Conservation (phyloP, 2,113 vertebrate species). For the Phoxinus phoxinus region DNA sequence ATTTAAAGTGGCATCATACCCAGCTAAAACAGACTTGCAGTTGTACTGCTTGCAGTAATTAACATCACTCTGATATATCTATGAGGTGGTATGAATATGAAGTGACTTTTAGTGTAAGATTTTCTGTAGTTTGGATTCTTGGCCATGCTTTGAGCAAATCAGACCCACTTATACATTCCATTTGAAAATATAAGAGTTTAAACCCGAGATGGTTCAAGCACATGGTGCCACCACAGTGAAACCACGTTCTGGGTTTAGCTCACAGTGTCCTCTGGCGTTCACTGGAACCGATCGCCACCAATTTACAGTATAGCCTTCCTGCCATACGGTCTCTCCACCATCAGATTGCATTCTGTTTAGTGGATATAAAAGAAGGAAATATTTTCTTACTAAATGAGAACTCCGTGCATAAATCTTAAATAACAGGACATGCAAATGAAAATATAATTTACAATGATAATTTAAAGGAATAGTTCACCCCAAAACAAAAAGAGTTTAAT, state of each 20-base stretch:
- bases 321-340: neutral
- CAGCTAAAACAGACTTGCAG: neutral
- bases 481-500: neutral
- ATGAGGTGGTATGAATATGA: slow-evolving; percentile 20
- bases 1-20: neutral
- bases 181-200: slow-evolving; percentile 27
- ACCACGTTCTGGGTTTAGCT: slow-evolving; percentile 3
- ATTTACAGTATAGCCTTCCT: neutral
- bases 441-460: neutral
- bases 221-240: slow-evolving; percentile 1
- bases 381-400: neutral
- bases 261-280: neutral
- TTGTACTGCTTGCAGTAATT: slow-evolving; percentile 3
- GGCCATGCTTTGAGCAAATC: slow-evolving; percentile 36
- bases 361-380: neutral
- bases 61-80: slow-evolving; percentile 1
- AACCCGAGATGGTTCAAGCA: slow-evolving; percentile 29
- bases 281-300: slow-evolving; percentile 21
- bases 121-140: neutral
- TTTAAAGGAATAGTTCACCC: slow-evolving; percentile 11
- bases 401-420: neutral
- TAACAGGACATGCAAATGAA: neutral
- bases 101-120: neutral
- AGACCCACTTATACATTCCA: slow-evolving; percentile 22
- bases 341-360: slow-evolving; percentile 43